phyloP scores from a whole-genome alignment of 2,113 vertebrate species.

The Sula dactylatra region DNA sequence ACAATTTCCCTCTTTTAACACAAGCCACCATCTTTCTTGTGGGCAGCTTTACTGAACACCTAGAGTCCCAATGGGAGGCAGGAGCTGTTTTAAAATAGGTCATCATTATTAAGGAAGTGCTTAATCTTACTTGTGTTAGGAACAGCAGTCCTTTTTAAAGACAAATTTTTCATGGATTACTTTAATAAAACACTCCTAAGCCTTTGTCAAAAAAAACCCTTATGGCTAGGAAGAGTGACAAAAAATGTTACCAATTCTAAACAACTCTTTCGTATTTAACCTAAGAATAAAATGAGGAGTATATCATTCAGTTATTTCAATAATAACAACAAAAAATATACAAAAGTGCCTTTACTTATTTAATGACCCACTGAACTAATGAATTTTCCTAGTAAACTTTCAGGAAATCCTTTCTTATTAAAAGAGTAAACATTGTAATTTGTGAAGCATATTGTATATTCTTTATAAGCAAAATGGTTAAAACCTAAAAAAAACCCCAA shows the following conservation, averaged over 20 bases:
- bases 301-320: background rate
- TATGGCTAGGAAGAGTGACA: background rate
- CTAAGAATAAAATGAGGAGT: background rate
- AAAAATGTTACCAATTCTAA: background rate
- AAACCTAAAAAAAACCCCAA: background rate
- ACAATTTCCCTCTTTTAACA: background rate
- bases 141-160: background rate
- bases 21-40: background rate
- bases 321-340: background rate
- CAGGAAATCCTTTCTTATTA: background rate
- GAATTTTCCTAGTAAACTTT: background rate
- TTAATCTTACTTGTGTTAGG: background rate
- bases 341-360: background rate
- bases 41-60: background rate
- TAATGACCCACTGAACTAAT: background rate
- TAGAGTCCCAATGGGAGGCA: background rate
- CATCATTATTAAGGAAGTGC: background rate
- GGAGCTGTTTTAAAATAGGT: constrained; percentile 20
- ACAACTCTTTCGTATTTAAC: background rate
- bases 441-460: background rate
- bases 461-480: background rate
- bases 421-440: background rate
- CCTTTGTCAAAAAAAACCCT: background rate
- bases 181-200: background rate
- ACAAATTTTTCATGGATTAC: background rate